A percentile compares a stretch with the other conserved stretches of the same genome.
Evolutionary conservation across 2,888 invertebrate genomes (phyloP).

Genomic region (Cephus sareptanus): DNA sequence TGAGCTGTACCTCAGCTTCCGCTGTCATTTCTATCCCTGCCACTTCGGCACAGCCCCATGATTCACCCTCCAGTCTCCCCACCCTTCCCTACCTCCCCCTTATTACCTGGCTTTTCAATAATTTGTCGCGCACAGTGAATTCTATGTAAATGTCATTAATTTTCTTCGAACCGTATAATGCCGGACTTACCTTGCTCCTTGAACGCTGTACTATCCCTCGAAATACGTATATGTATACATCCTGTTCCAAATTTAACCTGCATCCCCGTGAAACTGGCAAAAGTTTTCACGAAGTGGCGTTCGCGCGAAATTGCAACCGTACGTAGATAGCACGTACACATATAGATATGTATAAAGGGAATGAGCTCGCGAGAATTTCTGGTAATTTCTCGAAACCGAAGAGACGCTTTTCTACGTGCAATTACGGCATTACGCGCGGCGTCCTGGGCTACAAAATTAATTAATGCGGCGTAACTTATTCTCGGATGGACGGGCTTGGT

Average conservation of each 20-base stretch:
- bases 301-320: not conserved
- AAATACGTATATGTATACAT: not conserved
- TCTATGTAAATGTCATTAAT: not conserved
- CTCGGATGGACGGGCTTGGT: not conserved
- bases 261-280: not conserved
- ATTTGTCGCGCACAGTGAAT: not conserved
- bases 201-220: not conserved
- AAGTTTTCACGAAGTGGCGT: not conserved
- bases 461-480: not conserved
- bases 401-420: not conserved
- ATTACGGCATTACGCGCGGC: not conserved
- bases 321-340: not conserved
- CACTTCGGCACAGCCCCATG: not conserved
- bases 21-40: not conserved
- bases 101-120: not conserved
- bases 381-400: not conserved
- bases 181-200: not conserved
- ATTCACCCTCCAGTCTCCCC: not conserved
- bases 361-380: not conserved
- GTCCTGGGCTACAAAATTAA: not conserved
- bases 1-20: not conserved
- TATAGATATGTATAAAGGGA: not conserved
- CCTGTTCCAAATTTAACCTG: not conserved
- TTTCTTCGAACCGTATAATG: not conserved
- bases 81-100: not conserved